Conservation (phyloP, 37 sponge, comb jelly and placozoan species). For the Tethya wilhelma region DNA sequence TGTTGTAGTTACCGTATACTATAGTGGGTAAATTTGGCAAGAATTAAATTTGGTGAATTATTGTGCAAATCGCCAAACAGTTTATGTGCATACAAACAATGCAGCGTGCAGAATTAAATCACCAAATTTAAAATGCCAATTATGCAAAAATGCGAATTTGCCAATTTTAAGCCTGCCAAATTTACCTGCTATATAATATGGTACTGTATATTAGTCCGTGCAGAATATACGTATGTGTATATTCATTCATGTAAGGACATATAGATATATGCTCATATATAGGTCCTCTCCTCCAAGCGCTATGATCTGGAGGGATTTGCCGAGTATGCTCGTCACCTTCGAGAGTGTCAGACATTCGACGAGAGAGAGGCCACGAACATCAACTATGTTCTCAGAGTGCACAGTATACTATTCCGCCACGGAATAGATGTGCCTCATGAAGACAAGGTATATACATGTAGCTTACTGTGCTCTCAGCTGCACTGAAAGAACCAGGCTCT, state of each 20-base stretch:
- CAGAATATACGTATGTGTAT: too few species aligned
- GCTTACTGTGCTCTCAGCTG: too few species aligned
- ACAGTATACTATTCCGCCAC: not conserved
- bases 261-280: not conserved
- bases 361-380: constrained; percentile 17
- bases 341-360: constrained; percentile 27
- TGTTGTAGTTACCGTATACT: not conserved
- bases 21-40: too few species aligned
- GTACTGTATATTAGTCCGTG: too few species aligned
- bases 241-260: not conserved
- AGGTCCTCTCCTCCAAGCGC: constrained; percentile 52
- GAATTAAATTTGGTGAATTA: too few species aligned
- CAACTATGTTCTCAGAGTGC: constrained; percentile 7
- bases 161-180: too few species aligned
- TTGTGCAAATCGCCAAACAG: too few species aligned
- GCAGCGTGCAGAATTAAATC: not conserved
- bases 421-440: constrained; percentile 27
- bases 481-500: too few species aligned
- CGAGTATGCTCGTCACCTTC: constrained; percentile 45
- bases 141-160: too few species aligned
- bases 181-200: too few species aligned
- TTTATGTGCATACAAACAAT: not conserved
- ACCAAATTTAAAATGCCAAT: not conserved
- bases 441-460: constrained; percentile 15
- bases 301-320: constrained; percentile 81